Percentiles rank a stretch among this genome's conserved stretches.
phyloP scores from a whole-genome alignment of 2,888 invertebrate genomes.

The Cinara cedri region DNA sequence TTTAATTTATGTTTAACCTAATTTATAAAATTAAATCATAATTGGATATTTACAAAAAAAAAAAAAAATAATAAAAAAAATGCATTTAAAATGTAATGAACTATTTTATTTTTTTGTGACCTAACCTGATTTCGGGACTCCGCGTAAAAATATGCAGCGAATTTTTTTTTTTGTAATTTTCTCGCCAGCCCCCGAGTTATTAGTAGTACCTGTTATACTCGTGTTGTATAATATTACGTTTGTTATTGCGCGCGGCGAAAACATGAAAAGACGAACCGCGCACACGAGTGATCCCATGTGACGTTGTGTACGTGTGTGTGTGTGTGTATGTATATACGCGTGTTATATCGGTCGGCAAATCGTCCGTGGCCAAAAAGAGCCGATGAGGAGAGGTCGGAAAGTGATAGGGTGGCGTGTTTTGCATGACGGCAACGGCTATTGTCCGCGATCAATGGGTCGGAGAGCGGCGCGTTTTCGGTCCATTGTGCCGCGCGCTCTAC shows the following conservation, averaged over 20 bases:
- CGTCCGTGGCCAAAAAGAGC: background rate
- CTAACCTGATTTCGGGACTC: too few relatives aligned
- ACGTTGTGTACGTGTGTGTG: background rate
- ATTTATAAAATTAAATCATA: too few relatives aligned
- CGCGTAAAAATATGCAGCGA: too few relatives aligned
- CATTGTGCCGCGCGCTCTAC: conserved; percentile 29
- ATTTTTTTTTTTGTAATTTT: too few relatives aligned
- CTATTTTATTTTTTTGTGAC: too few relatives aligned
- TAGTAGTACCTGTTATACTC: too few relatives aligned
- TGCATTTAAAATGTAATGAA: too few relatives aligned
- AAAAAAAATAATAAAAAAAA: too few relatives aligned
- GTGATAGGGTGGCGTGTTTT: conserved; percentile 55
- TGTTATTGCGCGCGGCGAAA: background rate
- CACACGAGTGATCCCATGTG: too few relatives aligned
- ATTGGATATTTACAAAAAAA: too few relatives aligned
- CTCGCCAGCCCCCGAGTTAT: background rate
- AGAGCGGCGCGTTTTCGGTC: conserved; percentile 9
- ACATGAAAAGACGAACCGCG: background rate
- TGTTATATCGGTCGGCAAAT: conserved; percentile 37
- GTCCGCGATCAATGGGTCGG: conserved; percentile 54
- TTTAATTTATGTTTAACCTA: too few relatives aligned
- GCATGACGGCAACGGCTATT: conserved; percentile 35
- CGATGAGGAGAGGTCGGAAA: conserved; percentile 1
- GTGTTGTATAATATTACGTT: background rate
- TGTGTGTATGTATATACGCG: background rate